These are phyloP conservation scores for Alectura lathami DNA, from an alignment of 2,113 vertebrate genomes.

Conservation along the genomic window DNA sequence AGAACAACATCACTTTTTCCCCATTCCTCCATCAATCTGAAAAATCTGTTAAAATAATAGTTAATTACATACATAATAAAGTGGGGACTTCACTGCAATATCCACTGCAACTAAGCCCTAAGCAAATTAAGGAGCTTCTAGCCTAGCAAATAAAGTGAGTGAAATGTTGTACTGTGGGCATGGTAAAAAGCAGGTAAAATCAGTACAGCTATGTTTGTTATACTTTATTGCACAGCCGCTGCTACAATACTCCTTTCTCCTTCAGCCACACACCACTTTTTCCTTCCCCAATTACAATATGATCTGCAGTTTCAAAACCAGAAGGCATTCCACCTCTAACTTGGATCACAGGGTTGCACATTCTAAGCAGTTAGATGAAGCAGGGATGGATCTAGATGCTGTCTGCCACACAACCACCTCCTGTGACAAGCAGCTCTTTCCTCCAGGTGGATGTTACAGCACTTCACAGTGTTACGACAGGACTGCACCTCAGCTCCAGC, in stretches of 20 bases:
- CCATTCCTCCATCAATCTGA: not conserved
- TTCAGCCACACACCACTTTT: not conserved
- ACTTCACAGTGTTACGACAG: not conserved
- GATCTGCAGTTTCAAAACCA: not conserved
- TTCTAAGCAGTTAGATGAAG: not conserved
- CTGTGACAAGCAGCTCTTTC: not conserved
- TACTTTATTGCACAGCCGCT: not conserved
- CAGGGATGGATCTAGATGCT: not conserved
- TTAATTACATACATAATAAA: not conserved
- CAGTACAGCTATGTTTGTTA: not conserved
- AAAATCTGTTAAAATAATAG: not conserved
- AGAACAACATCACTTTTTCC: not conserved
- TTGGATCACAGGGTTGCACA: not conserved
- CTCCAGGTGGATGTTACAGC: not conserved
- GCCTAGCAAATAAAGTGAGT: not conserved
- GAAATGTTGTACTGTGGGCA: not conserved
- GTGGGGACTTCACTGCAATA: not conserved
- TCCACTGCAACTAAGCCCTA: not conserved
- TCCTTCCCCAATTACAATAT: not conserved
- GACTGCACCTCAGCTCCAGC: not conserved
- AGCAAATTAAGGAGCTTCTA: not conserved
- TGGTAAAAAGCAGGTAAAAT: not conserved
- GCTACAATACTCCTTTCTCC: not conserved
- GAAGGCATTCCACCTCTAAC: not conserved
- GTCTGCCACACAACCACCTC: not conserved